Base-by-base conservation (phyloP, 2,113 vertebrate genomes). In the Campylorhamphus procurvoides region DNA sequence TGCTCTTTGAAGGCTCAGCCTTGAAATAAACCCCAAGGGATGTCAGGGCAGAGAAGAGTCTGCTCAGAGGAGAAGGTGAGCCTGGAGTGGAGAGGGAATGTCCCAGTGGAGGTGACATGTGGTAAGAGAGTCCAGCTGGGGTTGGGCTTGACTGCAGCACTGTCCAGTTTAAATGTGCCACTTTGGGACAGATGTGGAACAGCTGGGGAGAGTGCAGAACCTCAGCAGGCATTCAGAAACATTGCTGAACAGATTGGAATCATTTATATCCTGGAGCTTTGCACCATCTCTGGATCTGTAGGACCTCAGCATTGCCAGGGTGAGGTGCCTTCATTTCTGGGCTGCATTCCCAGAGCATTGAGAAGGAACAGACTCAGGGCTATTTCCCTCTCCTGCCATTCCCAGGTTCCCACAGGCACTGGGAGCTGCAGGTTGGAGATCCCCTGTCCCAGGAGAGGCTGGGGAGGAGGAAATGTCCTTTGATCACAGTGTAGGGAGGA, bases 221-320 rank as follows among this genome's bases (percentile, higher is more conserved):
- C 47, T 46, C 52, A 4, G n/a, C 39, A 37, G 3, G n/a, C 39
- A 9, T 9, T 86, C 12, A 31, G 52, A 49, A 52, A 9, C 46
- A 47, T 47, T 47, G 10, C 10, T 47, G 46, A 19, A 47, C 46
- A 47, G 19, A 10, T 19, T 47, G 46, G 46, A 47, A 47, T 47
- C 20, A 22, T 22, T 47, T 47, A 19, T 22, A 47, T 47, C 46
- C 46, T 22, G 3, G 33, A 24, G 14, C 49, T 55, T 73, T 24
- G 22, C 17, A 20, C 0, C 4, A 0, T 3, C 52, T 81, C n/a
- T 35, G 23, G 11, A 7, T 52, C 8, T 39, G 35, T 20, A 18
- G 15, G 15, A 14, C 55, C 28, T 35, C 60, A 50, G 3, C 3
- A 0, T 40, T 69, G 25, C 25, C 4, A 1, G 28, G 22, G 25